Percentiles rank a stretch among this genome's conserved stretches.
Conservation (phyloP, 1,140 invertebrate genomes). For the Temnothorax nylanderi region DNA sequence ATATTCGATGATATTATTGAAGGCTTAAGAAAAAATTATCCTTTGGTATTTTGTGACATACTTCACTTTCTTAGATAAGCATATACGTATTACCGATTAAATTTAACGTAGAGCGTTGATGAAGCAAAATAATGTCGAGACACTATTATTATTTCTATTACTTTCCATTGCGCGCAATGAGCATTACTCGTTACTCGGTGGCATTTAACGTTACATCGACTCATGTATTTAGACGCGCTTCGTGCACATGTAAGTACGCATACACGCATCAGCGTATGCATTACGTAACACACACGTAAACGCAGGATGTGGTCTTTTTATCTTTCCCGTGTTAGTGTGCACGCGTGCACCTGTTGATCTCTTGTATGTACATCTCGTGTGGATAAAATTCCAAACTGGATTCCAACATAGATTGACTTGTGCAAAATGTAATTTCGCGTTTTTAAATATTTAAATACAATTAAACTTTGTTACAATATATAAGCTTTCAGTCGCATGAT, state of each 20-base stretch:
- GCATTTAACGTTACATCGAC: conserved; percentile 22
- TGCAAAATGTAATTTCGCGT: neutral
- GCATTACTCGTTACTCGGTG: conserved; percentile 26
- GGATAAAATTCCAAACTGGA: conserved; percentile 27
- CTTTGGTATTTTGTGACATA: neutral
- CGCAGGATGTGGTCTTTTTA: conserved; percentile 53
- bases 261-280: neutral
- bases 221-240: neutral
- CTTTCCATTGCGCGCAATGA: conserved; percentile 1
- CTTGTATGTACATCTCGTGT: neutral
- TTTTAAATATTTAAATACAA: neutral
- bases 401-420: neutral
- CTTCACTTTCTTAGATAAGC: neutral
- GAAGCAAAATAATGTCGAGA: neutral
- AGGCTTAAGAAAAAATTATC: neutral
- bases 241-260: conserved; percentile 6
- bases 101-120: neutral
- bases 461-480: neutral
- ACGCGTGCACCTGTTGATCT: conserved; percentile 47
- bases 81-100: neutral
- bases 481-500: neutral
- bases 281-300: conserved; percentile 46
- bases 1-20: neutral
- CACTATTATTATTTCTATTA: neutral
- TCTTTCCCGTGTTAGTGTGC: conserved; percentile 3